These are phyloP conservation scores for Cheilosia variabilis DNA, from an alignment of 2,888 invertebrate genomes.

Conservation along the genomic window DNA sequence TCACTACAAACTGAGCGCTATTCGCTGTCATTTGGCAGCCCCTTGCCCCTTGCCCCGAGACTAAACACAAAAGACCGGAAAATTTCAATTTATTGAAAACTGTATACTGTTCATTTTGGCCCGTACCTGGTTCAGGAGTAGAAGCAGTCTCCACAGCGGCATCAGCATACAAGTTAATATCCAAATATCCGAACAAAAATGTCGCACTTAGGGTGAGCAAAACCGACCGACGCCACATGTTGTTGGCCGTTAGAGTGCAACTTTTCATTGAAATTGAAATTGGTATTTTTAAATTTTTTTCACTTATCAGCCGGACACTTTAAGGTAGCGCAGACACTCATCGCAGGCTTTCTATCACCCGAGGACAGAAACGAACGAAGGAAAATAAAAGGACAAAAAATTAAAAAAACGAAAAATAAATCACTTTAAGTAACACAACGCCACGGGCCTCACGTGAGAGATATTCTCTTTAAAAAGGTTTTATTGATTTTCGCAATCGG, in stretches of 20 bases:
- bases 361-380: slow-evolving; percentile 9
- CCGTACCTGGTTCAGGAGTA: slow-evolving; percentile 77
- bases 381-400: too few species aligned
- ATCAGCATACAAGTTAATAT: slow-evolving; percentile 61
- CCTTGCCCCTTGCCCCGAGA: not conserved
- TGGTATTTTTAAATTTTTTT: slow-evolving; percentile 11
- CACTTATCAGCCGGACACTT: slow-evolving; percentile 27
- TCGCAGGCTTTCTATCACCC: slow-evolving; percentile 19
- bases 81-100: slow-evolving; percentile 66
- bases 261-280: slow-evolving; percentile 28
- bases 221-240: slow-evolving; percentile 59
- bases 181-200: slow-evolving; percentile 72
- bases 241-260: slow-evolving; percentile 28
- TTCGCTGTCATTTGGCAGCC: not conserved
- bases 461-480: slow-evolving; percentile 65
- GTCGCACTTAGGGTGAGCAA: slow-evolving; percentile 62
- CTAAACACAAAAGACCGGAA: slow-evolving; percentile 62
- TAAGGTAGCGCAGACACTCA: slow-evolving; percentile 30
- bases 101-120: slow-evolving; percentile 31
- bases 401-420: not conserved
- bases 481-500: slow-evolving; percentile 67
- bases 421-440: slow-evolving; percentile 35
- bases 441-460: slow-evolving; percentile 21
- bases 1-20: slow-evolving; percentile 47
- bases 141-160: slow-evolving; percentile 70